These are phyloP conservation scores for Rhabdomys dilectus DNA, from an alignment of 2,113 vertebrate genomes.

Conservation along the genomic window DNA sequence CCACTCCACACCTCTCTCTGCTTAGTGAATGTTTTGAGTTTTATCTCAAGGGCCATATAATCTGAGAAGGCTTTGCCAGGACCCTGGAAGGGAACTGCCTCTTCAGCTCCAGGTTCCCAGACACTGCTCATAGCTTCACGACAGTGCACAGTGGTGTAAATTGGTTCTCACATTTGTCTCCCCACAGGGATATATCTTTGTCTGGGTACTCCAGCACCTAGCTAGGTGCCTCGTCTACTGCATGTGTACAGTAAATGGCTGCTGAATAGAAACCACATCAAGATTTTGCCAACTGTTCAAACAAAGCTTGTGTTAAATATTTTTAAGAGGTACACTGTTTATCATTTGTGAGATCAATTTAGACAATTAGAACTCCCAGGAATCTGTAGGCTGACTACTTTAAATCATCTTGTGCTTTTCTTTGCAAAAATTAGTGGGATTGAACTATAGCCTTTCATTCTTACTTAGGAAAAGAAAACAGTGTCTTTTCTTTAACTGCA, in stretches of 20 bases:
- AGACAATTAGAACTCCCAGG: constrained; percentile 24
- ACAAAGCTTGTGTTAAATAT: not conserved
- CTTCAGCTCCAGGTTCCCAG: not conserved
- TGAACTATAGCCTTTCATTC: not conserved
- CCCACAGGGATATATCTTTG: not conserved
- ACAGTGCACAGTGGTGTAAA: not conserved
- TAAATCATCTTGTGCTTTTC: not conserved
- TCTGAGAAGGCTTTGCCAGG: constrained; percentile 9
- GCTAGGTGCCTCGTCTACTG: not conserved
- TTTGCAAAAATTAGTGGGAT: not conserved
- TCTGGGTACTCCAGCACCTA: not conserved
- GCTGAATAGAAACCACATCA: not conserved
- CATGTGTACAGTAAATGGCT: not conserved
- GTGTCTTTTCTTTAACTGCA: constrained; percentile 18
- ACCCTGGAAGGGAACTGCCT: not conserved
- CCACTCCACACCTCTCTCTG: not conserved
- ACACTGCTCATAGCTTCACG: not conserved
- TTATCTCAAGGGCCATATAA: too few species aligned
- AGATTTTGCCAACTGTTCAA: not conserved
- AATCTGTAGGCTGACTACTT: not conserved
- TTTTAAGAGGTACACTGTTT: not conserved
- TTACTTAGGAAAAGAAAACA: constrained; percentile 16
- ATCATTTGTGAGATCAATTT: constrained; percentile 3
- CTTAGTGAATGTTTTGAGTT: constrained; percentile 15
- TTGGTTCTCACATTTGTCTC: not conserved